phyloP scores from a whole-genome alignment of 2,888 invertebrate species.

The Strigamia transsilvanica region DNA sequence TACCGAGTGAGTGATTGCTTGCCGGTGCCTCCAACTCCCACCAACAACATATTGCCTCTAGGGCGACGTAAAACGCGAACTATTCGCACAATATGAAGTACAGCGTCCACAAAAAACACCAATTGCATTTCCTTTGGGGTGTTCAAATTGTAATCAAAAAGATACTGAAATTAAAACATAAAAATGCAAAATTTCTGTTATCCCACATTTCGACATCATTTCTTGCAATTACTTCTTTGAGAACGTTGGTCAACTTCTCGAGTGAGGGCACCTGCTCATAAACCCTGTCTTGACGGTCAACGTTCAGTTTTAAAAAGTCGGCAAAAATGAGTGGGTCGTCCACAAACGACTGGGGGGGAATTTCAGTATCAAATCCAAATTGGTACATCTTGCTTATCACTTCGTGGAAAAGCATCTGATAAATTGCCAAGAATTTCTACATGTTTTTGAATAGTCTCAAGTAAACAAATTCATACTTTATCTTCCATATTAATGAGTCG shows the following conservation, averaged over 20 bases:
- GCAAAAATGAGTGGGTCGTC: constrained; percentile 73
- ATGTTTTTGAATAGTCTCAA: not conserved
- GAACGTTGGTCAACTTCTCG: constrained; percentile 73
- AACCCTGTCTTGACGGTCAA: constrained; percentile 75
- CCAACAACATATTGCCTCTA: constrained; percentile 65
- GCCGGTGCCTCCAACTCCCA: constrained; percentile 66
- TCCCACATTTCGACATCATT: too few relatives aligned
- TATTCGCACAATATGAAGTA: constrained; percentile 63
- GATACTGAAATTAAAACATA: constrained; percentile 70
- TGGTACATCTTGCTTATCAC: not conserved
- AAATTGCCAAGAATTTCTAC: not conserved
- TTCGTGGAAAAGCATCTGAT: not conserved
- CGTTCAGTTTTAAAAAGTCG: constrained; percentile 81
- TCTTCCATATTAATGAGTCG: constrained; percentile 64
- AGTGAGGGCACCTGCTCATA: constrained; percentile 85
- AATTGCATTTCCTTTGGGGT: constrained; percentile 82
- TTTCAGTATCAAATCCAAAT: not conserved
- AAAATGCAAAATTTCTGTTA: not conserved
- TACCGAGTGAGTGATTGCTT: constrained; percentile 66
- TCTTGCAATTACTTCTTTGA: constrained; percentile 69
- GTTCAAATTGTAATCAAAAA: constrained; percentile 82
- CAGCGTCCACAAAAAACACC: constrained; percentile 76
- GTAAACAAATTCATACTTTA: constrained; percentile 59
- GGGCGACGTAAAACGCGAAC: constrained; percentile 65
- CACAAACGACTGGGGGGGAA: not conserved